Evolutionary conservation across 2,113 vertebrate genomes (phyloP), one percentile per base, ranked within the genome.

Genomic region (Zosterops borbonicus): DNA sequence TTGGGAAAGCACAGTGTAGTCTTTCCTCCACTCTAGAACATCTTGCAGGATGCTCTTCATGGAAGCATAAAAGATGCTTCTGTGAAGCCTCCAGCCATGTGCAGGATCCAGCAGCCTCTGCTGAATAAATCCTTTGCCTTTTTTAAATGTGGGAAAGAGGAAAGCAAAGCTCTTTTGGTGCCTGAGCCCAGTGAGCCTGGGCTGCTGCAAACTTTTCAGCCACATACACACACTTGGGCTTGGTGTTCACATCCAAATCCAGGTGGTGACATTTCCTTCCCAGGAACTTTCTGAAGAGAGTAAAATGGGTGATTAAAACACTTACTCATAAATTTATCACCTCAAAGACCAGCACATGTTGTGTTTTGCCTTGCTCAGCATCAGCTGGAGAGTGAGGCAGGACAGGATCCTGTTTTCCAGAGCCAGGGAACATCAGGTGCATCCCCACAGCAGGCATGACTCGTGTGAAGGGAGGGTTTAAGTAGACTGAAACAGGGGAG

Each of bases 391-490:
- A 42, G 55, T 19, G 75, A 74, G 11, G 9, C 49, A 3, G 58
- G 46, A 24, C 33, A 56, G 35, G 59, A 65, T 23, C 71, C 15
- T 5, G 27, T 53, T 84, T 42, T 8, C 50, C 46, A 11, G 63
- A 68, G 46, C 49, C 31, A 14, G 22, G 7, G 60, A 29, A 3
- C 10, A 2, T 2, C 1, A 68, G 62, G 25, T 37, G 39, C 35
- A 12, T 44, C 80, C 60, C 60, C 28, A 37, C 14, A 14, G 27
- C 64, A 46, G 47, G 39, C 55, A 4, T 4, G 14, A 4, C 49
- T 41, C 2, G 0, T 20, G 1, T 28, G 22, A 16, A 20, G 46
- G 7, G 24, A 20, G 29, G 41, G 4, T 70, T 62, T 24, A 5
- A 71, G 63, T 0, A 23, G n/a, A 14, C 1, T 59, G 44, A n/a